Conservation (phyloP, 2,113 vertebrate species). For the Myiagra hebetior region DNA sequence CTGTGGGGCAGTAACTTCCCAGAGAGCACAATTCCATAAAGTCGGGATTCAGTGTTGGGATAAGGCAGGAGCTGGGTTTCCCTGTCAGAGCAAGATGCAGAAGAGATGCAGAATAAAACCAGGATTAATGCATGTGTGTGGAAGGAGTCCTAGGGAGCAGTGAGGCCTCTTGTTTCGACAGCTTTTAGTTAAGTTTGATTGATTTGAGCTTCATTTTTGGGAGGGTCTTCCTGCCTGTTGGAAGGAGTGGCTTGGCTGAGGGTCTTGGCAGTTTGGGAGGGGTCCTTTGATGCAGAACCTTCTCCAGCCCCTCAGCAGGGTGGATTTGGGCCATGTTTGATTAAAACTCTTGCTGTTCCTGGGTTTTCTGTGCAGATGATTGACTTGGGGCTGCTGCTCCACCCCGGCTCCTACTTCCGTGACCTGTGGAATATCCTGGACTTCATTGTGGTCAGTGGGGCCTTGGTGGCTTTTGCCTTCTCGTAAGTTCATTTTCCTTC, state of each 20-base stretch:
- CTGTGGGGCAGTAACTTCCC: neutral
- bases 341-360: neutral
- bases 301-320: neutral
- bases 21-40: neutral
- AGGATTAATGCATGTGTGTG: no score
- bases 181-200: neutral
- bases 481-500: conserved; percentile 84
- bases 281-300: neutral
- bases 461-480: conserved; percentile 96
- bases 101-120: neutral
- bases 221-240: neutral
- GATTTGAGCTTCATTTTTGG: neutral
- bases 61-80: neutral
- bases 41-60: neutral
- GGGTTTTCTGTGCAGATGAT: conserved; percentile 72
- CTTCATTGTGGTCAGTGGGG: conserved; percentile 99
- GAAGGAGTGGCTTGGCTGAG: neutral
- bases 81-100: neutral
- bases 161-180: neutral
- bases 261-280: neutral
- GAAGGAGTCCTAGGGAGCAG: neutral
- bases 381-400: conserved; percentile 78
- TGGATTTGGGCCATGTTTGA: neutral
- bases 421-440: conserved; percentile 95
- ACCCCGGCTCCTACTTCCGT: conserved; percentile 82